Percentiles rank a stretch among this genome's conserved stretches.
Conservation (phyloP, 1,140 invertebrate species). For the Orussus abietinus region DNA sequence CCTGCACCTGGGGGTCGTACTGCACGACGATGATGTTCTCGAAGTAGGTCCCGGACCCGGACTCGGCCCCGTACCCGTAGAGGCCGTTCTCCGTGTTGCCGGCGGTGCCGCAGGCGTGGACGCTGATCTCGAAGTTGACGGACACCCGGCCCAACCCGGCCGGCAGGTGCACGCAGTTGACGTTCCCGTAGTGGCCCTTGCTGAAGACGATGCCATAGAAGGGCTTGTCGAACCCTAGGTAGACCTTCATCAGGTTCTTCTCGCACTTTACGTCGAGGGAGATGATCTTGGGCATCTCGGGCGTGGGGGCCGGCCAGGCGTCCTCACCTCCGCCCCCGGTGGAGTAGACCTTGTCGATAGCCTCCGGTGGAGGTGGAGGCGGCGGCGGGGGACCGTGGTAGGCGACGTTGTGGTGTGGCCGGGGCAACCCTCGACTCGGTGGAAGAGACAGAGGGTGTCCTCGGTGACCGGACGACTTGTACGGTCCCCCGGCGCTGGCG, state of each 20-base stretch:
- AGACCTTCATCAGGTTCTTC: constrained; percentile 90
- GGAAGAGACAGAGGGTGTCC: constrained; percentile 56
- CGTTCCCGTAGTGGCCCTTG: constrained; percentile 87
- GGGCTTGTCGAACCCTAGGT: constrained; percentile 87
- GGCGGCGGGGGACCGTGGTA: constrained; percentile 69
- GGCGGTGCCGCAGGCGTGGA: constrained; percentile 86
- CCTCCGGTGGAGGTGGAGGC: constrained; percentile 53
- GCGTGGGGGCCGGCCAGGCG: constrained; percentile 73
- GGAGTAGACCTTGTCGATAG: constrained; percentile 59
- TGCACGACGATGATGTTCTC: constrained; percentile 94
- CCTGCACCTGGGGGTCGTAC: constrained; percentile 92
- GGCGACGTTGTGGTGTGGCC: constrained; percentile 54
- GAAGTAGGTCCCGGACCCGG: constrained; percentile 87
- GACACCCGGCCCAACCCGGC: constrained; percentile 80
- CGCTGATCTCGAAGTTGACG: constrained; percentile 86
- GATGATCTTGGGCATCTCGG: constrained; percentile 87
- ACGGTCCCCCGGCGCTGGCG: constrained; percentile 40
- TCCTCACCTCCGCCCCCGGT: constrained; percentile 55
- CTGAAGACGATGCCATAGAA: constrained; percentile 94
- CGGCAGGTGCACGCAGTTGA: constrained; percentile 86
- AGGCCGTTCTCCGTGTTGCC: constrained; percentile 86
- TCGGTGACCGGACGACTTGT: constrained; percentile 48
- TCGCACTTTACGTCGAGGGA: constrained; percentile 91
- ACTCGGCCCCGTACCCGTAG: constrained; percentile 76
- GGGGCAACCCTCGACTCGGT: constrained; percentile 46